Base-by-base conservation (phyloP, 2,888 invertebrate genomes). In the Morpho helenor region DNA sequence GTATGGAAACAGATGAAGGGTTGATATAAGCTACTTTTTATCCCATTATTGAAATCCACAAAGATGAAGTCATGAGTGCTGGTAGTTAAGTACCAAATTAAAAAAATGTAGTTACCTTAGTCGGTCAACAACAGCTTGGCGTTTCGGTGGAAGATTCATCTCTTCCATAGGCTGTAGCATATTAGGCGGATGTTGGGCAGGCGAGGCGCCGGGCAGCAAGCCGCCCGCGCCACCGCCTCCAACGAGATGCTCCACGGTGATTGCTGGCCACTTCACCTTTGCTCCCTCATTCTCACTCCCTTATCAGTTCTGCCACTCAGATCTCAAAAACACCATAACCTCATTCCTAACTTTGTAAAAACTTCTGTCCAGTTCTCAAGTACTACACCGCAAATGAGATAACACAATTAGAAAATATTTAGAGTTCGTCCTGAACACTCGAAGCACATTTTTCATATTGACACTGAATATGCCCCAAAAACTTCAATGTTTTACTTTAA, bases 61-160 rank as follows among this genome's bases (percentile, higher is more conserved):
- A 1, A 16, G 16, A 31, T 31, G 31, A 31, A 31, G 1, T 31
- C 31, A 5, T 3, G 3, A 31, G 31, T 31, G 31, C 4, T 31
- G 31, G 3, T 31, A 31, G 31, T 31, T 31, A 31, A 2, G 31
- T 31, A 31, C 4, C 31, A 31, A 2, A 2, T 31, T 31, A 31
- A 31, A 31, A 31, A 31, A 31, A 5, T 31, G 31, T 31, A 31
- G 8, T 31, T 72, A 93, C 93, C 93, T 91, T 57, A 96, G 89
- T 66, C 97, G 93, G 82, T 97, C 97, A 73, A 98, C 95, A 77
- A 96, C 96, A 76, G 96, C 96, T 84, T 96, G 96, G 68, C 94
- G 91, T 82, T 96, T 96, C 46, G 96, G 94, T 74, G 96, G 94
- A 77, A 95, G 91, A 75, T 96, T 95, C 87, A 96, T 95, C 73